Evolutionary conservation across 1,140 invertebrate species (phyloP).

Genomic region (Frieseomelitta varia): DNA sequence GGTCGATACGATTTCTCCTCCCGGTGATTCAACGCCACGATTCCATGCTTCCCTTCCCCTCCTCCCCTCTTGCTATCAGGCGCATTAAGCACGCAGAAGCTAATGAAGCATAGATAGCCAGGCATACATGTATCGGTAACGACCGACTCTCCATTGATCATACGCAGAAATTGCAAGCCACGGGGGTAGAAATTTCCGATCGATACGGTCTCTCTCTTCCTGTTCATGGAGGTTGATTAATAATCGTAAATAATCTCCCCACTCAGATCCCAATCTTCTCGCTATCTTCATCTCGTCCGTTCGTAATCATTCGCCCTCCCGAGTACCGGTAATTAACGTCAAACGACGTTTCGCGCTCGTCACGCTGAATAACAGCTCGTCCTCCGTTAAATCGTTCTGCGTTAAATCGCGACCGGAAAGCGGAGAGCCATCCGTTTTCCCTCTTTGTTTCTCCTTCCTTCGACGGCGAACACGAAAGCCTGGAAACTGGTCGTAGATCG

Average conservation of each 20-base stretch:
- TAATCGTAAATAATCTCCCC: slow-evolving; percentile 36
- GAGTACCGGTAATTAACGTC: slow-evolving; percentile 42
- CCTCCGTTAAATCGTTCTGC: not conserved
- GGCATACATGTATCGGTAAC: not conserved
- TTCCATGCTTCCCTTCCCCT: not conserved
- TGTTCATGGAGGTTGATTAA: not conserved
- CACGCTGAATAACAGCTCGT: slow-evolving; percentile 15
- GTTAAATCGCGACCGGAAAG: not conserved
- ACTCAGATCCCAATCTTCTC: not conserved
- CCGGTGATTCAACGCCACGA: not conserved
- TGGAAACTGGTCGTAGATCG: slow-evolving; percentile 51
- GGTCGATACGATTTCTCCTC: slow-evolving; percentile 4
- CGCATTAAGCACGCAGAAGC: slow-evolving; percentile 19
- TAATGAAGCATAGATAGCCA: slow-evolving; percentile 41
- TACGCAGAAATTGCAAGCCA: slow-evolving; percentile 39
- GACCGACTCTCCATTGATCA: slow-evolving; percentile 34
- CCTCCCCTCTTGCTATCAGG: not conserved
- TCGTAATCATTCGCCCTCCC: slow-evolving; percentile 33
- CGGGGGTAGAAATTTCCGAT: slow-evolving; percentile 31
- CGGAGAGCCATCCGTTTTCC: not conserved
- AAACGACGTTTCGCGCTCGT: slow-evolving; percentile 32
- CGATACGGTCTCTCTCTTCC: not conserved
- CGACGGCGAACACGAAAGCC: not conserved
- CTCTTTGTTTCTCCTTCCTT: not conserved
- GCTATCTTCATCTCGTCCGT: slow-evolving; percentile 40